Evolutionary conservation across 2,113 vertebrate species (phyloP).

Genomic region (Potamarius usumacintae): DNA sequence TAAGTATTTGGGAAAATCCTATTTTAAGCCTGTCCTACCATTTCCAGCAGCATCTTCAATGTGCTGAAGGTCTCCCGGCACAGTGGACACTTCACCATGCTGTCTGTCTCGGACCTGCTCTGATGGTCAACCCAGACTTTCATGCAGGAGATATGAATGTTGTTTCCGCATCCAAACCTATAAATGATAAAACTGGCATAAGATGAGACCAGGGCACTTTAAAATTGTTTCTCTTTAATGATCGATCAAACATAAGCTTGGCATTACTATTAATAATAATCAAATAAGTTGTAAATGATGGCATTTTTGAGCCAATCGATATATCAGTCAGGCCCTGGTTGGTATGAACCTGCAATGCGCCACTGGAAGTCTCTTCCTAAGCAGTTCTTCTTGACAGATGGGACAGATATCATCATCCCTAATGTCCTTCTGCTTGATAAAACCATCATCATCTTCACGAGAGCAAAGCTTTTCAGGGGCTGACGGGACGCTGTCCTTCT

Average conservation of each 20-base stretch:
- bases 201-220: background rate
- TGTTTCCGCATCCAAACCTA: slow-evolving; percentile 76
- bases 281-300: background rate
- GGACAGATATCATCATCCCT: slow-evolving; percentile 71
- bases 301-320: background rate
- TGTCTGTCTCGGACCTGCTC: slow-evolving; percentile 32
- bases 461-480: background rate
- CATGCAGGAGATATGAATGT: slow-evolving; percentile 74
- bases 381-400: slow-evolving; percentile 74
- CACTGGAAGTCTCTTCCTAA: slow-evolving; percentile 70
- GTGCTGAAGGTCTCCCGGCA: slow-evolving; percentile 69
- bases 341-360: slow-evolving; percentile 71
- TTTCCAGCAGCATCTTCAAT: slow-evolving; percentile 63
- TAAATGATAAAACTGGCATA: background rate
- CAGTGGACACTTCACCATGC: slow-evolving; percentile 71
- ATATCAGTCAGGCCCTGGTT: background rate
- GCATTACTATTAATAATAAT: background rate
- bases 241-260: background rate
- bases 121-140: slow-evolving; percentile 72
- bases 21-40: slow-evolving; percentile 43
- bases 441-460: slow-evolving; percentile 45
- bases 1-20: background rate
- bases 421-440: slow-evolving; percentile 62
- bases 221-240: background rate
- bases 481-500: background rate